Evolutionary conservation across 2,888 invertebrate genomes (phyloP), one percentile per base, ranked within the genome.

Genomic region (Beris chalybata): DNA sequence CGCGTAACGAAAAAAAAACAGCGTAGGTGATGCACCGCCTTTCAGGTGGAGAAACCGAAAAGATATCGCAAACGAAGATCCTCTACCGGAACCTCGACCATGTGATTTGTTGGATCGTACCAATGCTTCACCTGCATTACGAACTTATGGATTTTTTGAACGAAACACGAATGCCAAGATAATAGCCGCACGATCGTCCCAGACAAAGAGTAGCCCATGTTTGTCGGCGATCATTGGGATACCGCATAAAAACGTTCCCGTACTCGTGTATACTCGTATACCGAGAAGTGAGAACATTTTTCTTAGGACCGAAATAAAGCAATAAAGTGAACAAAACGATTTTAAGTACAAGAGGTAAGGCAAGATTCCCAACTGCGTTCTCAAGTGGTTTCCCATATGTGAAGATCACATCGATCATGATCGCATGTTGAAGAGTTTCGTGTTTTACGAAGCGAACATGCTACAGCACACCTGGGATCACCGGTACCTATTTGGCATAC

Each of bases 291-390:
- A 52, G 32, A 61, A 52, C 15, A 38, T 61, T 61, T 61, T 61
- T 61, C 61, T 61, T 50, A 43, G 61, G 38, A 61, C 38, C 50
- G 61, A 50, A 61, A 61, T 61, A 61, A 61, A 61, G 52, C 61
- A 61, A 61, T 61, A 50, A 61, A 61, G 38, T 22, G 61, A 15
- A 61, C 61, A 61, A 61, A 50, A 52, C 38, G 32, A n/a, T 22
- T 22, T 22, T 22, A 47, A 61, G 30, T 15, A 61, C 59, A 61
- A 61, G 52, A 61, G 38, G 38, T n/a, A 22, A 22, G 22, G 12
- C 47, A 48, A 59, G 32, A 30, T 22, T 22, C 30, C 31, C 29
- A 11, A 12, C 7, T 43, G 52, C 61, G 61, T 38, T 61, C 61
- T 61, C 61, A 61, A 61, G 61, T 61, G 38, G 61, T 61, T 61